Evolutionary conservation across 2,113 vertebrate genomes (phyloP).

Genomic region (Triplophysa rosa): DNA sequence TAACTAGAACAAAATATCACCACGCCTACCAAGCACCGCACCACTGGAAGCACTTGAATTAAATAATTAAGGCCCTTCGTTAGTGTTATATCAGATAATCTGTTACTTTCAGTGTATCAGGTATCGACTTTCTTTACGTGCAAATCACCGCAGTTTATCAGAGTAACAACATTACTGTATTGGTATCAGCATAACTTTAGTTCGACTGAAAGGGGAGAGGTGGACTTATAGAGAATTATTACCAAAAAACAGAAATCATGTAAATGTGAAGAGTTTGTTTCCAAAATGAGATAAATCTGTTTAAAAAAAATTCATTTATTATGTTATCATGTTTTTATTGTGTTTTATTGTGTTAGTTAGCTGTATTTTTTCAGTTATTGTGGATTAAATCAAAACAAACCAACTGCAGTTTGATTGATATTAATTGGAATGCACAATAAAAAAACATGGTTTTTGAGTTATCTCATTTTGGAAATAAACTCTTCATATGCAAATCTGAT

Average conservation of each 20-base stretch:
- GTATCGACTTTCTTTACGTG: slow-evolving; percentile 6
- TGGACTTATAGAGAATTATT: not conserved
- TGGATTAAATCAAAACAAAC: too few relatives aligned
- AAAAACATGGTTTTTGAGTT: too few relatives aligned
- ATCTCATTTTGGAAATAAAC: too few relatives aligned
- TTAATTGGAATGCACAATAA: too few relatives aligned
- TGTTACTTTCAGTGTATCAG: slow-evolving; percentile 3
- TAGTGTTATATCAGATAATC: slow-evolving; percentile 34
- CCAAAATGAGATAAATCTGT: too few relatives aligned
- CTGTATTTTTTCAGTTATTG: too few relatives aligned
- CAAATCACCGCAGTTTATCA: slow-evolving; percentile 5
- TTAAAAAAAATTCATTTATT: too few relatives aligned
- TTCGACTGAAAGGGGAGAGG: not conserved
- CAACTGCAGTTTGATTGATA: too few relatives aligned
- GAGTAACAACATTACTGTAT: not conserved
- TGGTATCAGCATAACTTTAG: too few relatives aligned
- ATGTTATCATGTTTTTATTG: too few relatives aligned
- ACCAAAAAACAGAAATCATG: not conserved
- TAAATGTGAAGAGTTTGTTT: not conserved
- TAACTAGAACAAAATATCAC: slow-evolving; percentile 43
- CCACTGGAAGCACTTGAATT: slow-evolving; percentile 28
- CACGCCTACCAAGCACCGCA: slow-evolving; percentile 8
- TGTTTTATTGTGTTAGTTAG: too few relatives aligned
- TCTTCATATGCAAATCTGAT: too few relatives aligned
- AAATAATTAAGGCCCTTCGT: slow-evolving; percentile 29